phyloP scores from a whole-genome alignment of 2,888 invertebrate species.

The Andrena hattorfiana region DNA sequence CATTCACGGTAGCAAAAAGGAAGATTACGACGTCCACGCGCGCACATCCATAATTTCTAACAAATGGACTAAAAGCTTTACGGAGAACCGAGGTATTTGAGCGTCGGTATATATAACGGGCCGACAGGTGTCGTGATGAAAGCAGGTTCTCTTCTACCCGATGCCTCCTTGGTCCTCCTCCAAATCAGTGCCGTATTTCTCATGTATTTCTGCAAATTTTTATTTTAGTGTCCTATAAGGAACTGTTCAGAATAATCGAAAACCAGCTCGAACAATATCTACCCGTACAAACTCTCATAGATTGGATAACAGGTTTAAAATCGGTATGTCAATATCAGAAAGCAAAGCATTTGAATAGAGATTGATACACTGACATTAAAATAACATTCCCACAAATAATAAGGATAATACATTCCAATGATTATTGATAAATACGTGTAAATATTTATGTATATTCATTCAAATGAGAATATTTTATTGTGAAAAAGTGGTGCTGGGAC shows the following conservation, averaged over 20 bases:
- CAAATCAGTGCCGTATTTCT: conserved; percentile 53
- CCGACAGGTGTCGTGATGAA: conserved; percentile 81
- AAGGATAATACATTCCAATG: too few relatives aligned
- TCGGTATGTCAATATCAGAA: too few relatives aligned
- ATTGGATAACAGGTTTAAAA: neutral
- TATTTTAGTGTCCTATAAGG: too few relatives aligned
- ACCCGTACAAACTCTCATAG: neutral
- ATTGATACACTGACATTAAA: neutral
- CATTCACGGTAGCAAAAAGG: neutral
- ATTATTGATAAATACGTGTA: too few relatives aligned
- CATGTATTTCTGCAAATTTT: neutral
- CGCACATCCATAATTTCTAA: conserved; percentile 13
- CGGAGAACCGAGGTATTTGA: conserved; percentile 73
- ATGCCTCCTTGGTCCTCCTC: conserved; percentile 55
- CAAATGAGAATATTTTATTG: too few relatives aligned
- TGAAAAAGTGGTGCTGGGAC: too few relatives aligned
- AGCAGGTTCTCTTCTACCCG: conserved; percentile 78
- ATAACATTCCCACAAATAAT: neutral
- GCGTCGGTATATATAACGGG: conserved; percentile 77
- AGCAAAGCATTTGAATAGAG: neutral
- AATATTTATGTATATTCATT: too few relatives aligned
- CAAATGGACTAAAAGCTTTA: conserved; percentile 33
- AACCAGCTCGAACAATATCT: too few relatives aligned
- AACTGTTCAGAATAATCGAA: too few relatives aligned
- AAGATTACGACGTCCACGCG: neutral